A percentile compares a stretch with the other conserved stretches of the same genome.
These are phyloP conservation scores for Myotis vivesi DNA, from an alignment of 2,797 vertebrate species.

Conservation along the genomic window DNA sequence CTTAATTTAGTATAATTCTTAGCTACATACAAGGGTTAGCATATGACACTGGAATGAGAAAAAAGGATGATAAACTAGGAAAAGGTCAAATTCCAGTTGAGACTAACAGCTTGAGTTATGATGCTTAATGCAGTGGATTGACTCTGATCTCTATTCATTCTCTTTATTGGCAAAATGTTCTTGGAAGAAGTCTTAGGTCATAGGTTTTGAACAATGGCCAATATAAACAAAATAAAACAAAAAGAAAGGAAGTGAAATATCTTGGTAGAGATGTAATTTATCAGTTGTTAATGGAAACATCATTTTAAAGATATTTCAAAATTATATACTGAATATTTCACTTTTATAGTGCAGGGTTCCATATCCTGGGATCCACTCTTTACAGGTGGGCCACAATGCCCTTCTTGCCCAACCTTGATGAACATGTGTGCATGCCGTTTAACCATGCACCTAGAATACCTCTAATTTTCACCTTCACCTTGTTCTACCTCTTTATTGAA, in stretches of 20 bases:
- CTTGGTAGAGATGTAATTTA: constrained; percentile 59
- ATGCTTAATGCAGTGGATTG: constrained; percentile 48
- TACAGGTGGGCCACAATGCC: not conserved
- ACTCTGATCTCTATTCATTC: not conserved
- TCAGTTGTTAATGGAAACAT: constrained; percentile 49
- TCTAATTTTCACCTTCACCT: not conserved
- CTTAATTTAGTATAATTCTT: not conserved
- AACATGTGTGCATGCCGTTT: not conserved
- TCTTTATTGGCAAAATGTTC: not conserved
- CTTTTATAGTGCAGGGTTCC: not conserved
- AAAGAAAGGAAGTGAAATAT: constrained; percentile 5
- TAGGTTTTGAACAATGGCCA: constrained; percentile 58
- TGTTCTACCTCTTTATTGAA: not conserved
- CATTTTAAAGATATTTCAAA: constrained; percentile 23
- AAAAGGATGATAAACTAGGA: not conserved
- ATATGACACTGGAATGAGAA: not conserved
- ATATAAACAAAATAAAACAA: not conserved
- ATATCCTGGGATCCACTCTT: not conserved
- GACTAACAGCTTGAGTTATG: not conserved
- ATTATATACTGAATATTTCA: not conserved
- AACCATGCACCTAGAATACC: not conserved
- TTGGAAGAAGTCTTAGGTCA: not conserved
- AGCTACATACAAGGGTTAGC: not conserved
- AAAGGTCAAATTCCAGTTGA: constrained; percentile 41
- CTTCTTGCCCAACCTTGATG: not conserved